These are phyloP conservation scores for Psix sp. DNA, from an alignment of 1,140 invertebrate genomes.

Conservation along the genomic window DNA sequence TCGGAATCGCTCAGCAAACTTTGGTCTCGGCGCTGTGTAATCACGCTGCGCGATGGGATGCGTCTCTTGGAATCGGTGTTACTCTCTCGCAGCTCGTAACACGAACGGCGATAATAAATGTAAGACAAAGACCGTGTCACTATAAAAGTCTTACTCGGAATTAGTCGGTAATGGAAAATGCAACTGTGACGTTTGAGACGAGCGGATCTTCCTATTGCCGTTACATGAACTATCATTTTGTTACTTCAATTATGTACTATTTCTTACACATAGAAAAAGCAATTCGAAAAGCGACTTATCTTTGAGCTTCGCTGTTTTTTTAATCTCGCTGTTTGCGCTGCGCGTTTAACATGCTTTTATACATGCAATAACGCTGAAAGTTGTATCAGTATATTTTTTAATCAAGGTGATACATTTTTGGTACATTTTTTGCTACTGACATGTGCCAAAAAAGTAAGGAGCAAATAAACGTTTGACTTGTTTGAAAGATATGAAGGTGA, in stretches of 20 bases:
- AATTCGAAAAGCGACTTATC: too few species aligned
- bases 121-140: conserved; percentile 11
- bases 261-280: too few species aligned
- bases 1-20: conserved; percentile 38
- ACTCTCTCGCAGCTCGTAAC: conserved; percentile 34
- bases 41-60: conserved; percentile 24
- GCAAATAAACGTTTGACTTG: conserved; percentile 1
- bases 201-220: neutral
- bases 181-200: neutral
- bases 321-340: too few species aligned
- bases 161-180: conserved; percentile 6
- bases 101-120: conserved; percentile 29
- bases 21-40: conserved; percentile 26
- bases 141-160: conserved; percentile 26
- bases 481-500: neutral
- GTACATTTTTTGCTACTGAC: too few species aligned
- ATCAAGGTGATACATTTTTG: too few species aligned
- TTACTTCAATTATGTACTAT: too few species aligned
- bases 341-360: too few species aligned
- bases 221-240: too few species aligned
- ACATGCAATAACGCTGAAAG: too few species aligned
- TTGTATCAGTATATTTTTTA: too few species aligned
- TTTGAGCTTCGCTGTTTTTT: too few species aligned
- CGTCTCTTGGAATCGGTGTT: conserved; percentile 30
- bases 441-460: too few species aligned